Evolutionary conservation across 2,888 invertebrate genomes (phyloP).

Genomic region (Hypolimnas misippus): DNA sequence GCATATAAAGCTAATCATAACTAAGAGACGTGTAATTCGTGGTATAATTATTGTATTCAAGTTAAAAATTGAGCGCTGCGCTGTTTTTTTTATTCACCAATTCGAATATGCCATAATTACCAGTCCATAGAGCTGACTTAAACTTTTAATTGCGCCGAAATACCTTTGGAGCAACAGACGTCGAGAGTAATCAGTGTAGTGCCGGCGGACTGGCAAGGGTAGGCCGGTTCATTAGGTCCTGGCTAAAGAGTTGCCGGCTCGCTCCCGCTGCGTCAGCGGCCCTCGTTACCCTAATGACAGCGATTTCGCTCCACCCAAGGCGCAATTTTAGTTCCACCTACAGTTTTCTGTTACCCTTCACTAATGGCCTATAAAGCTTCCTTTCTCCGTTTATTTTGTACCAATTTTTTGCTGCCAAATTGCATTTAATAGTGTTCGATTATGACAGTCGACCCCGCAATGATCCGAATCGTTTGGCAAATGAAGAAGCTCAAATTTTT

Average conservation of each 20-base stretch:
- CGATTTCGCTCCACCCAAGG: slow-evolving; percentile 74
- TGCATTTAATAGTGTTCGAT: slow-evolving; percentile 41
- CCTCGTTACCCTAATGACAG: slow-evolving; percentile 82
- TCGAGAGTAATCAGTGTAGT: slow-evolving; percentile 50
- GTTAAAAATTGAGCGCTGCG: neutral
- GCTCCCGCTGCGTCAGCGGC: slow-evolving; percentile 71
- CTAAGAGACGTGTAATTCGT: neutral
- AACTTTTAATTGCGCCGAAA: slow-evolving; percentile 36
- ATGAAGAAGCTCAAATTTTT: slow-evolving; percentile 11
- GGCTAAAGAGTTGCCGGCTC: slow-evolving; percentile 70
- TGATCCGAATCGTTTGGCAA: slow-evolving; percentile 8
- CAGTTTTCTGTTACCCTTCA: slow-evolving; percentile 74
- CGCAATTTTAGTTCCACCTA: slow-evolving; percentile 74
- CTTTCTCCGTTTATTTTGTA: slow-evolving; percentile 66
- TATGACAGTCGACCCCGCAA: slow-evolving; percentile 26
- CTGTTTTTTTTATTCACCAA: neutral
- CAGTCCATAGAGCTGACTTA: slow-evolving; percentile 12
- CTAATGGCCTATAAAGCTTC: slow-evolving; percentile 73
- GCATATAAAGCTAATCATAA: neutral
- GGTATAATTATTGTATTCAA: neutral
- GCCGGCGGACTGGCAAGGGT: slow-evolving; percentile 61
- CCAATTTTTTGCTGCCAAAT: slow-evolving; percentile 50
- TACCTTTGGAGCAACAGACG: slow-evolving; percentile 43
- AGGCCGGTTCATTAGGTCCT: slow-evolving; percentile 73
- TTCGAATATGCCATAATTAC: slow-evolving; percentile 9